Percentiles rank a stretch among this genome's conserved stretches.
Conservation (phyloP, 2,797 vertebrate species). For the Novumbra hubbsi region DNA sequence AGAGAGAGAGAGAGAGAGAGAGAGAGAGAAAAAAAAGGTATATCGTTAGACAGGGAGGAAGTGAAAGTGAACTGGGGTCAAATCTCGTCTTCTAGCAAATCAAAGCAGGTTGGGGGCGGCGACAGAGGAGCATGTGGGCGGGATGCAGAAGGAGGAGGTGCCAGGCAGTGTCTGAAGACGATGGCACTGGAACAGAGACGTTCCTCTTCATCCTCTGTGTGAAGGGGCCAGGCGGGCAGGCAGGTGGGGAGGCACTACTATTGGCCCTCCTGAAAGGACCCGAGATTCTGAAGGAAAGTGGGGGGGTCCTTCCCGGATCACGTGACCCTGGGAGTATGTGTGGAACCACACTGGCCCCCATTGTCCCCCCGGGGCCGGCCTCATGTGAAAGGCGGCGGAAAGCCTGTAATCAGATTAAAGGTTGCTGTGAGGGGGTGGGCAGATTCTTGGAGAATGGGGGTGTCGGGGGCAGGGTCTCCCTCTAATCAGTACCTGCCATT, state of each 20-base stretch:
- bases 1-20: conserved; percentile 20
- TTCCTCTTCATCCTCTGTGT: conserved; percentile 54
- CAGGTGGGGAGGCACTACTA: conserved; percentile 69
- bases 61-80: conserved; percentile 33
- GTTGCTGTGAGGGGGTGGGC: conserved; percentile 71
- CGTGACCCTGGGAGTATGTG: conserved; percentile 76
- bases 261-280: conserved; percentile 55
- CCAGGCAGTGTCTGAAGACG: not conserved
- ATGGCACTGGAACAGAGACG: conserved; percentile 63
- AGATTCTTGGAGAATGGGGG: conserved; percentile 68
- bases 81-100: conserved; percentile 51
- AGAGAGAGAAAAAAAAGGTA: not conserved
- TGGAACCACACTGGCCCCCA: conserved; percentile 78
- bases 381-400: conserved; percentile 78
- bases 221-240: conserved; percentile 40
- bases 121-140: conserved; percentile 25
- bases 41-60: conserved; percentile 3
- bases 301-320: conserved; percentile 71
- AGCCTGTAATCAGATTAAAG: conserved; percentile 87
- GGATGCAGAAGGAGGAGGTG: conserved; percentile 20
- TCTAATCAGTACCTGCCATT: conserved; percentile 94
- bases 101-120: conserved; percentile 45
- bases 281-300: conserved; percentile 55
- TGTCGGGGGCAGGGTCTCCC: conserved; percentile 72
- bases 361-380: conserved; percentile 75